These are phyloP conservation scores for Poeciliopsis infans DNA, from an alignment of 2,797 vertebrate species.

Conservation along the genomic window DNA sequence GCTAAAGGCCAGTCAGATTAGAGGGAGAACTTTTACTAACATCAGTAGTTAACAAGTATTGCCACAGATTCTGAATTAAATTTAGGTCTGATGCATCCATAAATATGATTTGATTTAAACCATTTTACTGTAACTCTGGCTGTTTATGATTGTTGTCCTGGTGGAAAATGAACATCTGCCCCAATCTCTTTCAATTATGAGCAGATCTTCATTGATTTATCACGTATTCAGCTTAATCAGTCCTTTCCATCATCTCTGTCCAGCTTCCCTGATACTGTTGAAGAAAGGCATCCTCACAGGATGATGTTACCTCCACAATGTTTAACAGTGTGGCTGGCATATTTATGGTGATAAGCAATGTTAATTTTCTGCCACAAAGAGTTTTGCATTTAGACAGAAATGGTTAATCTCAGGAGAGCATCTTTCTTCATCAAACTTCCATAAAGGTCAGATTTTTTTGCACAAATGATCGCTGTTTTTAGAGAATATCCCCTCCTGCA, in stretches of 20 bases:
- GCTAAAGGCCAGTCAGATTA: background rate
- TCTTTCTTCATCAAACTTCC: too few species aligned
- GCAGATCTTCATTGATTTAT: background rate
- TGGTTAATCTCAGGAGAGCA: too few species aligned
- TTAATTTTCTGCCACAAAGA: too few species aligned
- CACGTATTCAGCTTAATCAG: background rate
- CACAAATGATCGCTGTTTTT: background rate
- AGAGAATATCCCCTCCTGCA: background rate
- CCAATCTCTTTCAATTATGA: background rate
- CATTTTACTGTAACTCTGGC: background rate
- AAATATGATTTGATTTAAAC: background rate
- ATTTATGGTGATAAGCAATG: too few species aligned
- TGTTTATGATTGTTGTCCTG: background rate
- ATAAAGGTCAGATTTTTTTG: too few species aligned
- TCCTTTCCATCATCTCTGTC: background rate
- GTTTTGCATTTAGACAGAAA: too few species aligned
- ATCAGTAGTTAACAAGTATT: background rate
- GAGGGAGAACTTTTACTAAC: background rate
- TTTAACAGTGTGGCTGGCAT: too few species aligned
- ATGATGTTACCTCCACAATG: too few species aligned
- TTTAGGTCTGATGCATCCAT: background rate
- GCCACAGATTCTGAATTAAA: background rate
- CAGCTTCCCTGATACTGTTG: background rate
- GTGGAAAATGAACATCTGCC: background rate
- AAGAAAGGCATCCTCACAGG: background rate